Evolutionary conservation across 1,140 invertebrate genomes (phyloP), one percentile per base, ranked within the genome.

Genomic region (Stenopsyche tienmushanensis): DNA sequence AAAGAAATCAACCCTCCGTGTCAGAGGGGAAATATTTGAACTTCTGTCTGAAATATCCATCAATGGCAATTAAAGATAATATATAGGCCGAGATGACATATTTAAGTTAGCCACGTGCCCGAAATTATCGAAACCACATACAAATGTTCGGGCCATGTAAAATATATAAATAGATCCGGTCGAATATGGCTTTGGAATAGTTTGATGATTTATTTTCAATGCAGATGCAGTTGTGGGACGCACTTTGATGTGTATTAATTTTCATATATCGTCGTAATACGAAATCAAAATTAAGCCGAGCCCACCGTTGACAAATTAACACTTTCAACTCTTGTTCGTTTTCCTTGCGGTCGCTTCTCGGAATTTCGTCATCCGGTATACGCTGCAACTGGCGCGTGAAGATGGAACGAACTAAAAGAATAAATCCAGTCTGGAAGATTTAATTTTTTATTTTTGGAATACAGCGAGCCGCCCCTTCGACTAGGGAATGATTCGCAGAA

Each of bases 1-100:
- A 59, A 53, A 50, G 24, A 24, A 21, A 25, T 57, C 34, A 45
- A 47, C 52, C 60, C 66, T 63, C 20, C 25, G 39, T n/a, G 34
- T 17, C 50, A 42, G 3, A 21, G 21, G 29, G 13, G 21, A 55
- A 55, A 57, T 29, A 9, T 42, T 7, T 34, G 15, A 39, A 29
- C 25, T 34, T 52, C 62, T 63, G 62, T 63, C 62, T 53, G 25
- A 18, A 39, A 49, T 34, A 20, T 59, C 44, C 66, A 67, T 67
- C 64, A 67, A 63, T 17, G 65, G 57, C 65, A 67, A 67, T 67
- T 67, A 58, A 63, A 62, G 1, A 9, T 67, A 58, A 67, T 67
- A 49, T 67, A 67, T 60, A 17, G 66, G 13, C 44, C 23, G 9
- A 8, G 17, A 1, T n/a, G 50, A n/a, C 13, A 7, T 7, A 10